Evolutionary conservation across 1,140 invertebrate genomes (phyloP).

Genomic region (Armadillidium nasatum): DNA sequence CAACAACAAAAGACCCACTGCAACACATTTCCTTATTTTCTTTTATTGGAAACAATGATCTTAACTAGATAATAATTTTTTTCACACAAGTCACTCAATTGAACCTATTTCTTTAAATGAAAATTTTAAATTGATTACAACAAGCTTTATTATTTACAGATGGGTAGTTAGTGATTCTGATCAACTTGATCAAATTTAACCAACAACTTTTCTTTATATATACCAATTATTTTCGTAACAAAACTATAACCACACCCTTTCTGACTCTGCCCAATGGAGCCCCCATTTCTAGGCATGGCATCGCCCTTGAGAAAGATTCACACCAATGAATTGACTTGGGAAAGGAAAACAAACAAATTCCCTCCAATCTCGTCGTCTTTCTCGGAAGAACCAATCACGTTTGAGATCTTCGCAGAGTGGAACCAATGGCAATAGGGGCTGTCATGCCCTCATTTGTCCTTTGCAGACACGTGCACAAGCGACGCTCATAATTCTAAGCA

Average conservation of each 20-base stretch:
- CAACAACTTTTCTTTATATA: conserved; percentile 44
- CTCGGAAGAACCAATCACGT: background rate
- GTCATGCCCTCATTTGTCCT: background rate
- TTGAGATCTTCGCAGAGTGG: background rate
- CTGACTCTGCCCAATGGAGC: conserved; percentile 17
- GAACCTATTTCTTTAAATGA: conserved; percentile 5
- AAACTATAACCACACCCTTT: conserved; percentile 25
- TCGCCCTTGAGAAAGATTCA: background rate
- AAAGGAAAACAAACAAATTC: background rate
- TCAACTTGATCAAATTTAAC: conserved; percentile 43
- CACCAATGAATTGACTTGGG: background rate
- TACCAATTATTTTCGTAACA: conserved; percentile 39
- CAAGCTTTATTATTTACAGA: conserved; percentile 36
- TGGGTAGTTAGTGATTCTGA: conserved; percentile 38
- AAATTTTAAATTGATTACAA: conserved; percentile 36
- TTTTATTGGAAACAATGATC: conserved; percentile 30
- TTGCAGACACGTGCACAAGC: background rate
- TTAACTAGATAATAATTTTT: conserved; percentile 28
- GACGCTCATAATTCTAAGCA: background rate
- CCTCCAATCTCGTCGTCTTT: background rate
- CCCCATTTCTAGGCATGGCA: background rate
- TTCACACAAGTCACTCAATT: conserved; percentile 22
- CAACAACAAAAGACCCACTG: conserved; percentile 27
- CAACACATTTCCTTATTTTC: too few relatives aligned
- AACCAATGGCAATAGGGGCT: background rate